Evolutionary conservation across 2,888 invertebrate genomes (phyloP).

Genomic region (Asteroscopus sphinx): DNA sequence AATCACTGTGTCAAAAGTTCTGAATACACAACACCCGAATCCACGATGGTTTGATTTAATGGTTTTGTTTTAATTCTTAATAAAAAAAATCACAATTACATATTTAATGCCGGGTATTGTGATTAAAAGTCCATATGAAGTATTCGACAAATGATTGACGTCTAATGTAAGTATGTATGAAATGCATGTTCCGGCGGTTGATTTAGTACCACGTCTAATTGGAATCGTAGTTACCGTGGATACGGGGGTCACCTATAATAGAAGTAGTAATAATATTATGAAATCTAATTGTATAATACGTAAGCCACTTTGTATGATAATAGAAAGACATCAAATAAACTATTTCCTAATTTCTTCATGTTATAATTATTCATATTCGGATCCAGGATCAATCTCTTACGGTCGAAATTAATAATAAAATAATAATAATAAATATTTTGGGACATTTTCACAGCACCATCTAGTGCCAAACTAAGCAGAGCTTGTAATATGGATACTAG

Average conservation of each 20-base stretch:
- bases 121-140: constrained; percentile 9
- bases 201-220: constrained; percentile 6
- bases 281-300: constrained; percentile 74
- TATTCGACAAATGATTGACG: constrained; percentile 26
- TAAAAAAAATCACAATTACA: constrained; percentile 8
- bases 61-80: constrained; percentile 8
- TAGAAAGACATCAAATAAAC: constrained; percentile 88
- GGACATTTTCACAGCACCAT: too few species aligned
- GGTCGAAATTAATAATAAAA: background rate
- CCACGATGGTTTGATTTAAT: constrained; percentile 21
- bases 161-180: constrained; percentile 6
- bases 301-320: constrained; percentile 87
- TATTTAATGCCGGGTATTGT: constrained; percentile 1
- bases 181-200: background rate
- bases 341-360: constrained; percentile 57
- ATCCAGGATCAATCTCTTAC: background rate
- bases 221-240: constrained; percentile 21
- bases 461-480: too few species aligned
- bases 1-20: constrained; percentile 83
- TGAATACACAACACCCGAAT: constrained; percentile 55
- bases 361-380: constrained; percentile 13
- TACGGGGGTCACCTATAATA: constrained; percentile 57
- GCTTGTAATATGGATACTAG: too few species aligned
- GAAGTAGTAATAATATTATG: constrained; percentile 56
- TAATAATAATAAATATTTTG: too few species aligned